These are phyloP conservation scores for Brachyptera putata DNA, from an alignment of 2,888 invertebrate species.

Conservation along the genomic window DNA sequence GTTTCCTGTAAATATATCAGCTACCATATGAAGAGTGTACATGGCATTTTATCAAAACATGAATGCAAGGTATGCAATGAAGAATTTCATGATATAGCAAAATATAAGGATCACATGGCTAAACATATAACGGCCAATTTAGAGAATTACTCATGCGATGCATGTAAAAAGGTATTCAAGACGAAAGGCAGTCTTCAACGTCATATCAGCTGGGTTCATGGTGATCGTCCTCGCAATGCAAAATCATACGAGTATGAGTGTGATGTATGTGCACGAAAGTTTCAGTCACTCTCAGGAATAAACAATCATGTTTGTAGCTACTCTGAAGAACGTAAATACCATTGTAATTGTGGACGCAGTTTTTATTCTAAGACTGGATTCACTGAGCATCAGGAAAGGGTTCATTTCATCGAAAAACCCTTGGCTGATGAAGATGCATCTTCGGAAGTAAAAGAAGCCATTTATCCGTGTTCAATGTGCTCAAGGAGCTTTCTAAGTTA, in stretches of 20 bases:
- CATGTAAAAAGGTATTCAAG: conserved; percentile 43
- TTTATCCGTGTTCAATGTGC: background rate
- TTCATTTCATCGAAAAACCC: background rate
- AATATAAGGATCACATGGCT: background rate
- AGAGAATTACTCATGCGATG: conserved; percentile 31
- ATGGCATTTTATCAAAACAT: background rate
- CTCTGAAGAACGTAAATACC: too few relatives aligned
- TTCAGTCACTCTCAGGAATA: too few relatives aligned
- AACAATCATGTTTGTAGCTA: too few relatives aligned
- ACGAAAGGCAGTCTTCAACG: conserved; percentile 49
- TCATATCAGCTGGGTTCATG: too few relatives aligned
- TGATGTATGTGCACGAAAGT: background rate
- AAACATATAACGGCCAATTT: background rate
- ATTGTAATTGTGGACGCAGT: background rate
- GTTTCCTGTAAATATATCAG: background rate
- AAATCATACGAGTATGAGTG: too few relatives aligned
- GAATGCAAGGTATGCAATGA: background rate
- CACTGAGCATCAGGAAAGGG: background rate
- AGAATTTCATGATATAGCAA: background rate
- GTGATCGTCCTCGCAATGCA: too few relatives aligned
- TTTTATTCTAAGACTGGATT: background rate
- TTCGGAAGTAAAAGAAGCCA: too few relatives aligned
- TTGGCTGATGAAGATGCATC: background rate
- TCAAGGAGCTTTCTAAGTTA: background rate
- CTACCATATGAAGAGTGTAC: background rate